phyloP scores from a whole-genome alignment of 2,797 vertebrate genomes.

The Cyclopterus lumpus region DNA sequence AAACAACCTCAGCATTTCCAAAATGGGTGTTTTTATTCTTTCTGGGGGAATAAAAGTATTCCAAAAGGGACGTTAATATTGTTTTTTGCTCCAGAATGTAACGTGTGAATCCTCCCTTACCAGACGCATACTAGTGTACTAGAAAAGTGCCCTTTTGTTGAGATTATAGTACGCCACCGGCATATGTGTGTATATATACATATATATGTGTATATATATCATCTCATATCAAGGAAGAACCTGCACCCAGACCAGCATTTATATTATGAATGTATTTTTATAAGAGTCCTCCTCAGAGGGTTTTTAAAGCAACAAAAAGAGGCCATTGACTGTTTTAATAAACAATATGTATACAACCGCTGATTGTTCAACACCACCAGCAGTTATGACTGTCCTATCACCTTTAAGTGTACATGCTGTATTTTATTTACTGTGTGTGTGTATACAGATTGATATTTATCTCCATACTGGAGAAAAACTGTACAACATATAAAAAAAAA shows the following conservation, averaged over 20 bases:
- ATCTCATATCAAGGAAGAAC: conserved; percentile 38
- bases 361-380: conserved; percentile 64
- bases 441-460: too few species aligned
- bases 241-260: conserved; percentile 69
- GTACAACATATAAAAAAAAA: conserved; percentile 12
- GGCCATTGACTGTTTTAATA: conserved; percentile 59
- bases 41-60: neutral
- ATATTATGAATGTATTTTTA: conserved; percentile 77
- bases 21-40: conserved; percentile 22
- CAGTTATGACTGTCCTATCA: conserved; percentile 46
- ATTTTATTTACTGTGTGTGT: conserved; percentile 32
- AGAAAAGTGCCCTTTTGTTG: conserved; percentile 73
- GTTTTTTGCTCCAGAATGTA: conserved; percentile 62
- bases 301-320: conserved; percentile 34
- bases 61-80: too few species aligned
- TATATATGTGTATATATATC: conserved; percentile 76
- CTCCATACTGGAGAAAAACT: conserved; percentile 50
- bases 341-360: conserved; percentile 42
- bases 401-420: conserved; percentile 20
- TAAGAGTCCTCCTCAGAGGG: conserved; percentile 53
- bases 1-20: conserved; percentile 46
- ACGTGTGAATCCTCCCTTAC: neutral
- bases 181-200: too few species aligned
- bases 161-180: too few species aligned
- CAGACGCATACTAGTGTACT: conserved; percentile 18